phyloP scores from a whole-genome alignment of 2,888 invertebrate genomes.

The Pachydiplax longipennis region DNA sequence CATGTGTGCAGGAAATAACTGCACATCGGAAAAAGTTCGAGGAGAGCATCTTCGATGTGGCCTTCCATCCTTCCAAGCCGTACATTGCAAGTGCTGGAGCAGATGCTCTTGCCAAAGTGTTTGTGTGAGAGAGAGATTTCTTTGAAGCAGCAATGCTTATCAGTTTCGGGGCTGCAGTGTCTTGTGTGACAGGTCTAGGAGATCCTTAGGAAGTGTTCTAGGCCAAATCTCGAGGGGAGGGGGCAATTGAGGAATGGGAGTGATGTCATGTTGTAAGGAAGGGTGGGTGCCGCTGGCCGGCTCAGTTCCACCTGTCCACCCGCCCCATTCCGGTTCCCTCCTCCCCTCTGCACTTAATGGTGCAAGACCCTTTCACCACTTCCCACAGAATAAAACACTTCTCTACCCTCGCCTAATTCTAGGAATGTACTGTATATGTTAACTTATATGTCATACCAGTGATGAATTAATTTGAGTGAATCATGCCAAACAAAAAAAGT shows the following conservation, averaged over 20 bases:
- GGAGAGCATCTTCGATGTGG: constrained; percentile 98
- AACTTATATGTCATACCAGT: constrained; percentile 37
- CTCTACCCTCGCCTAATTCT: constrained; percentile 14
- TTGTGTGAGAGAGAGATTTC: constrained; percentile 69
- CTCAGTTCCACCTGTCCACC: neutral
- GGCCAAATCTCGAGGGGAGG: neutral
- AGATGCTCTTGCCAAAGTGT: constrained; percentile 98
- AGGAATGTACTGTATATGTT: constrained; percentile 37
- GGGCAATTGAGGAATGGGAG: neutral
- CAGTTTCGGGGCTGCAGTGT: neutral
- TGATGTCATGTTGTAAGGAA: neutral
- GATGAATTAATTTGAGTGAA: constrained; percentile 4
- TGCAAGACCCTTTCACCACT: neutral
- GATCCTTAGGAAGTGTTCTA: constrained; percentile 14
- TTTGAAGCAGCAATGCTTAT: neutral
- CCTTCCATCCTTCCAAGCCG: constrained; percentile 98
- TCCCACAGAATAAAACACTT: neutral
- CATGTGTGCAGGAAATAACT: constrained; percentile 99
- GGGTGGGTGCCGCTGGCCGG: constrained; percentile 39
- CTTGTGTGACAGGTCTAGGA: neutral
- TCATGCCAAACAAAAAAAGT: neutral
- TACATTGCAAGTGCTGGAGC: constrained; percentile 99
- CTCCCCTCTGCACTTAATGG: neutral
- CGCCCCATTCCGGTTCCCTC: neutral
- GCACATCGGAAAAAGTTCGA: constrained; percentile 99